These are phyloP conservation scores for Emydocephalus ijimae DNA, from an alignment of 2,113 vertebrate species.

Conservation along the genomic window DNA sequence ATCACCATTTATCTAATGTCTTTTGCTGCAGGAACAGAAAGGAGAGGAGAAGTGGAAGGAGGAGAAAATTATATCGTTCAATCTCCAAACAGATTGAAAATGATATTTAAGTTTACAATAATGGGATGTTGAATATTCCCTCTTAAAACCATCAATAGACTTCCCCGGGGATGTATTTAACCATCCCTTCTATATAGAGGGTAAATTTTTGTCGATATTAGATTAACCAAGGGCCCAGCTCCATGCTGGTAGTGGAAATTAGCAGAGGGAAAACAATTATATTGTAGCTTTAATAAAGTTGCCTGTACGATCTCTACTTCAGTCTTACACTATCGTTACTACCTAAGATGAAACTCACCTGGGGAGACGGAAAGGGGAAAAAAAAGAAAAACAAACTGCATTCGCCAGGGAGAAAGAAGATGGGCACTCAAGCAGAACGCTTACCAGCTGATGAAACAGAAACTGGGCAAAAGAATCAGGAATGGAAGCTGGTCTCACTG, in stretches of 20 bases:
- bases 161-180: background rate
- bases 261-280: slow-evolving; percentile 19
- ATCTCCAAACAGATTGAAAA: background rate
- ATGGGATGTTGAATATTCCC: background rate
- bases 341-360: slow-evolving; percentile 49
- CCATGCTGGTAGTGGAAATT: slow-evolving; percentile 27
- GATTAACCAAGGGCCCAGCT: background rate
- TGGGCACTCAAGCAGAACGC: slow-evolving; percentile 34
- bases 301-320: slow-evolving; percentile 38
- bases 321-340: slow-evolving; percentile 56
- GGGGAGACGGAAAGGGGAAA: slow-evolving; percentile 34
- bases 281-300: slow-evolving; percentile 40
- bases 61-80: too few species aligned
- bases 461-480: slow-evolving; percentile 58
- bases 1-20: background rate
- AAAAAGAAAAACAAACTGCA: slow-evolving; percentile 58
- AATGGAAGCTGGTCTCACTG: slow-evolving; percentile 19
- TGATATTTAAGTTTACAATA: background rate
- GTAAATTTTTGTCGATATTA: background rate
- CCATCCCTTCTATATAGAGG: background rate
- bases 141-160: background rate
- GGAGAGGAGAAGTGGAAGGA: background rate
- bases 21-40: background rate
- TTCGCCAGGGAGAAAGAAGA: slow-evolving; percentile 43
- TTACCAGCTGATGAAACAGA: slow-evolving; percentile 51